Percentiles rank a stretch among this genome's conserved stretches.
Evolutionary conservation across 1,140 invertebrate species (phyloP).

Genomic region (Branchinecta lindahli): DNA sequence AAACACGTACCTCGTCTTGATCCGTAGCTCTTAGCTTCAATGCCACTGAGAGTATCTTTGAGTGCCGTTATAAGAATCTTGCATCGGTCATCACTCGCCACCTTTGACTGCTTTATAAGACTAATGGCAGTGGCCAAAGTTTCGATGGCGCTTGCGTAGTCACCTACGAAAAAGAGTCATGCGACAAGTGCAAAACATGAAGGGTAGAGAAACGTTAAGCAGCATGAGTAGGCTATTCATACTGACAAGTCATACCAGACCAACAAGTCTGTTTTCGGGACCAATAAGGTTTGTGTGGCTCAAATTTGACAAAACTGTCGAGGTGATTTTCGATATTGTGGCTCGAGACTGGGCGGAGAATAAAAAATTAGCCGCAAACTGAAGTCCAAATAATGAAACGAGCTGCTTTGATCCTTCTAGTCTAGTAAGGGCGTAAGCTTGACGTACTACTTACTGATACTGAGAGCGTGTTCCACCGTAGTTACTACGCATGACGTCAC

Average conservation of each 20-base stretch:
- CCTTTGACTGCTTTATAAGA: constrained; percentile 95
- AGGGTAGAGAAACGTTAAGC: background rate
- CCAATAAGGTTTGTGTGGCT: no score
- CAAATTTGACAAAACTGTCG: no score
- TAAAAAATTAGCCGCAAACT: no score
- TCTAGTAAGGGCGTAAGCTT: no score
- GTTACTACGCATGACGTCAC: no score
- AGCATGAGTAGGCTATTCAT: constrained; percentile 14
- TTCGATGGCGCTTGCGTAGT: constrained; percentile 94
- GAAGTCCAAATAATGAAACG: no score
- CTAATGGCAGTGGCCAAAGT: constrained; percentile 96
- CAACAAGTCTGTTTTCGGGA: background rate
- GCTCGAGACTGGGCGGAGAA: no score
- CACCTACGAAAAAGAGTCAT: constrained; percentile 42
- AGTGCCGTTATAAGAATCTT: constrained; percentile 93
- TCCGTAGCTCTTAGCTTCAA: constrained; percentile 91
- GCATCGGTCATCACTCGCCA: constrained; percentile 91
- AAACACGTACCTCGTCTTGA: constrained; percentile 39
- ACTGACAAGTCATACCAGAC: constrained; percentile 4
- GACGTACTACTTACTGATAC: no score
- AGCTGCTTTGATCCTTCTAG: no score
- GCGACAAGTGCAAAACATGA: background rate
- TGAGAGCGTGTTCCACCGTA: no score
- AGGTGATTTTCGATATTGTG: no score
- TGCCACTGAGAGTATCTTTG: constrained; percentile 88